These are phyloP conservation scores for Phasianus colchicus DNA, from an alignment of 2,113 vertebrate genomes.

Conservation along the genomic window DNA sequence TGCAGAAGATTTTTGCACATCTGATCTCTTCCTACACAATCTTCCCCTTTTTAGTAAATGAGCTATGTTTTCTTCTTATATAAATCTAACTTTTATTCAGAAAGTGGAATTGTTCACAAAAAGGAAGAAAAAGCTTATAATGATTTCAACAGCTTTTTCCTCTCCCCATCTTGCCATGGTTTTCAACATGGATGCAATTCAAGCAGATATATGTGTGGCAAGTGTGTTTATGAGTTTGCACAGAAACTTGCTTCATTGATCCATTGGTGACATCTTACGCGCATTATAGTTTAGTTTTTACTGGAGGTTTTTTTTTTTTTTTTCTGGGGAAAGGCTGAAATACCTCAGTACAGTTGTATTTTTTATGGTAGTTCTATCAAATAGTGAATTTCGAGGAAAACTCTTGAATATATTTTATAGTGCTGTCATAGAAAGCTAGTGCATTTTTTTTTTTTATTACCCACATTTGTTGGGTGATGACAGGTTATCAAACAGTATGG, in stretches of 20 bases:
- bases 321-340: not conserved
- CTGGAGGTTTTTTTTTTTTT: not conserved
- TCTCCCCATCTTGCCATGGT: fast-evolving
- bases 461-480: conserved; percentile 37
- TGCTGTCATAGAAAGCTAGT: not conserved
- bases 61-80: not conserved
- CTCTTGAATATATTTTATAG: not conserved
- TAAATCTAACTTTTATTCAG: not conserved
- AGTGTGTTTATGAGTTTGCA: not conserved
- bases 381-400: not conserved
- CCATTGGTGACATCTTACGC: not conserved
- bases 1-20: not conserved
- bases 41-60: not conserved
- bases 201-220: fast-evolving
- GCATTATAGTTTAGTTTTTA: not conserved
- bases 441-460: conserved; percentile 42
- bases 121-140: not conserved
- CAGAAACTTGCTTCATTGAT: not conserved
- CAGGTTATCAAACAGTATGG: conserved; percentile 27
- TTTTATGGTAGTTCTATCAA: not conserved
- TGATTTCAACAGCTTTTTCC: not conserved
- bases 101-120: not conserved
- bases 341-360: not conserved
- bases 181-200: not conserved
- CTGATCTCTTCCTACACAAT: not conserved